Base-by-base conservation (phyloP, 2,888 invertebrate species). In the Sesia bembeciformis region DNA sequence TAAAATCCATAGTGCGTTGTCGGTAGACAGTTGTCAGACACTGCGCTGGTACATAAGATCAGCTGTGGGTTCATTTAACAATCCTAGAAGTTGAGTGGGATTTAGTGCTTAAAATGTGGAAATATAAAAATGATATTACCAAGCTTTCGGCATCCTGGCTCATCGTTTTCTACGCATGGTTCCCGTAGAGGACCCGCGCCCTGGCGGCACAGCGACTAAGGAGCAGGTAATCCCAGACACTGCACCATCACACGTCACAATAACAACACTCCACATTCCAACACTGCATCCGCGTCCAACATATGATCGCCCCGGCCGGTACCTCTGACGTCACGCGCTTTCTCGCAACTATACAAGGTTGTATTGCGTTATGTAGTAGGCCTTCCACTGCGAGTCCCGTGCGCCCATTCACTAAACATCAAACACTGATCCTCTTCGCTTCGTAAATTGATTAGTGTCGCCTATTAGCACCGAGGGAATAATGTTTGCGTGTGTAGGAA, bases 161-260 rank as follows among this genome's bases (percentile, higher is more conserved):
- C 93, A 93, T 93, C 91, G 91, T 92, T 92, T 92, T 89, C 91
- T 91, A 87, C 91, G 86, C 93, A 93, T 93, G 91, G 89, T 91
- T 86, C 81, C 71, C 78, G 78, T 70, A 62, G 71, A 76, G 70
- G 74, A 80, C 72, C 80, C 78, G 84, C 85, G 81, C 82, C 78
- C 68, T 64, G 77, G 72, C 76, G 80, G 80, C 42, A 40, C 51
- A 71, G 68, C 70, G 58, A 72, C 72, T 75, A 73, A 62, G 72
- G 70, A 66, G 69, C 75, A 83, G 84, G 81, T 81, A 81, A 77
- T 70, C 73, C 73, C 64, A 72, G 62, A 61, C 80, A 80, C 77
- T 72, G 70, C 78, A 84, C 76, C 85, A 84, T 82, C 71, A 76
- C 80, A 80, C 80, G 75, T 86, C 81, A 85, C 81, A 79, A 86